Evolutionary conservation across 2,797 vertebrate species (phyloP), one percentile per base, ranked within the genome.

Genomic region (Glossophaga mutica): DNA sequence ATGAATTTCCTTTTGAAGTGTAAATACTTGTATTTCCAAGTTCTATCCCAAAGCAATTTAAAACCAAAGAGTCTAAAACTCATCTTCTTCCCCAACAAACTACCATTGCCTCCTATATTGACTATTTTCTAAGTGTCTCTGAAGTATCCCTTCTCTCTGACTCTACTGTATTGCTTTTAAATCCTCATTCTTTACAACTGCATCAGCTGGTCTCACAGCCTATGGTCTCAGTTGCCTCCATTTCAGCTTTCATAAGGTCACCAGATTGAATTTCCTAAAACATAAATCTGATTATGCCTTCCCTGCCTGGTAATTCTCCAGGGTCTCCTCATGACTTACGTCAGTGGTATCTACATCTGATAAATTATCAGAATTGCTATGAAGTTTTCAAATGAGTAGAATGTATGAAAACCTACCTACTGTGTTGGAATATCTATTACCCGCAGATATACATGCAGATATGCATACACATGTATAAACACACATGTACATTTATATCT

Each of bases 11-110:
- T 87, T 85, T 76, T 83, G 70, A 85, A 84, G 22, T 90, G 22
- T 70, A 94, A 94, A 94, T 48, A 44, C 39, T 74, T 83, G 16
- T 59, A 87, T 93, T 96, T 87, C 65, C 42, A 76, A 86, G n/a
- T 88, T 83, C 78, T 70, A 9, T 86, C 44, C 88, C 26, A 91
- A 70, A 44, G 21, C 21, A 88, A 79, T 91, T 90, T 78, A 59
- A 96, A 92, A 81, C 11, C 32, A 84, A 18, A 71, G 77, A 48
- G 9, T 88, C 62, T 90, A 50, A 90, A 95, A 74, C 42, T 88
- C 67, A 84, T 39, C 82, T 83, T 93, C 10, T 71, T 87, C 32
- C 11, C 5, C 55, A 87, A 24, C 2, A 55, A 34, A 74, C 48
- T 68, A 9, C 18, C 71, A 89, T 18, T 1, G 42, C 6, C 34